phyloP scores from a whole-genome alignment of 92 coral and sea anemone genomes.

The Heteractis magnifica region DNA sequence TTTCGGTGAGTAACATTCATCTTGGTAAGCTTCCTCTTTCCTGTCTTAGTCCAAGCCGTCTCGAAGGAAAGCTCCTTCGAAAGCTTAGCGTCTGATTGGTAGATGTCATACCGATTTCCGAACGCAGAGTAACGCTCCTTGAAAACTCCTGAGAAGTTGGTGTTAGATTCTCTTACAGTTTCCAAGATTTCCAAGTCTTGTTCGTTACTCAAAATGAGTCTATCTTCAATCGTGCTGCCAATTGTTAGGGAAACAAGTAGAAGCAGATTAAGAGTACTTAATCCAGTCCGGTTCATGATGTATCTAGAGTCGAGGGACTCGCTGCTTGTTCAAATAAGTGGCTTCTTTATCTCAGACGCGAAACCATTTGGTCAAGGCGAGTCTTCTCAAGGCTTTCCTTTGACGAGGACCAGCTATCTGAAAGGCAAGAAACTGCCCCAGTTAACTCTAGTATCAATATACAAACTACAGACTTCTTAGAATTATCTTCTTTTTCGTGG shows the following conservation, averaged over 20 bases:
- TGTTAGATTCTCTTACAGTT: constrained; percentile 33
- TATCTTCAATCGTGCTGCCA: constrained; percentile 20
- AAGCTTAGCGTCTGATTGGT: constrained; percentile 49
- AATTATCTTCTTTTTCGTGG: background rate
- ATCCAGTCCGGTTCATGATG: background rate
- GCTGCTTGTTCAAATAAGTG: too few relatives aligned
- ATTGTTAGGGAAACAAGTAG: background rate
- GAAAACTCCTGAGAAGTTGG: constrained; percentile 43
- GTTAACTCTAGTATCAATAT: background rate
- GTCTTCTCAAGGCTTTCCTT: background rate
- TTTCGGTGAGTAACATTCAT: constrained; percentile 24
- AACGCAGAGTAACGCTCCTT: constrained; percentile 35
- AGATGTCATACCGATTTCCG: constrained; percentile 36
- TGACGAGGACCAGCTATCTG: background rate
- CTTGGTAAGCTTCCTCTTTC: constrained; percentile 54
- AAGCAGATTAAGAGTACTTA: background rate
- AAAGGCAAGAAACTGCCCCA: background rate
- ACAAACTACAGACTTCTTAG: background rate
- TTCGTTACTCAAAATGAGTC: constrained; percentile 7
- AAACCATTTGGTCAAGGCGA: too few relatives aligned
- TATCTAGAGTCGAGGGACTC: background rate
- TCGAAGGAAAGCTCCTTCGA: constrained; percentile 68
- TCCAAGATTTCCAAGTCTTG: constrained; percentile 8
- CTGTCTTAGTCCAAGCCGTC: constrained; percentile 72
- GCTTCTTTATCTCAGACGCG: too few relatives aligned